A percentile compares a stretch with the other conserved stretches of the same genome.
These are phyloP conservation scores for Prunella strophiata DNA, from an alignment of 2,797 vertebrate genomes.

Conservation along the genomic window DNA sequence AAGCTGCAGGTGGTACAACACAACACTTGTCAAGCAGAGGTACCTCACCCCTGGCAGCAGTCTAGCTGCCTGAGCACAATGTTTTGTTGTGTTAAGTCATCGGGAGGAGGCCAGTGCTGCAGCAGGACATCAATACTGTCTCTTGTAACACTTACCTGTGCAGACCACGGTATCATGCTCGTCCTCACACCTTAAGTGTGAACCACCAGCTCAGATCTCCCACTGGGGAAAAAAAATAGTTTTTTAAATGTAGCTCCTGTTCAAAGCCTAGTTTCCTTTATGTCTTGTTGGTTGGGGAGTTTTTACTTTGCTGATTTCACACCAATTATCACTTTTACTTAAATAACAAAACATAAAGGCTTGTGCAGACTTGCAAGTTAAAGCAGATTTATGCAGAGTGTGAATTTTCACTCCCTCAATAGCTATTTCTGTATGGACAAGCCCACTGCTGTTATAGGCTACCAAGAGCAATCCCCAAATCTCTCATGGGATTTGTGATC, in stretches of 20 bases:
- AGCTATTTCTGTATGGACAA: background rate
- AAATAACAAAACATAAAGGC: background rate
- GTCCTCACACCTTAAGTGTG: background rate
- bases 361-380: background rate
- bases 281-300: background rate
- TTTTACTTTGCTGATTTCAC: background rate
- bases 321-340: background rate
- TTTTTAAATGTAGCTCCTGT: background rate
- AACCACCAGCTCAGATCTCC: background rate
- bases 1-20: background rate
- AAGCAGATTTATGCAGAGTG: background rate
- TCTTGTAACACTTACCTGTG: background rate
- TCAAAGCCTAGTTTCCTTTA: background rate
- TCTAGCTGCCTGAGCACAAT: background rate
- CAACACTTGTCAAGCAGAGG: background rate
- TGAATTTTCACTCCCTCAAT: background rate
- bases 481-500: background rate
- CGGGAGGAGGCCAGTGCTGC: background rate
- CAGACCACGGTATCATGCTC: rapidly evolving
- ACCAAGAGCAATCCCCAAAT: background rate
- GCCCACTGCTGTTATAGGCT: background rate
- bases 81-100: background rate
- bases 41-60: background rate
- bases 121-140: background rate
- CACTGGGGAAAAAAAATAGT: background rate